A percentile compares a stretch with the other conserved stretches of the same genome.
These are phyloP conservation scores for Megastigmus dorsalis DNA, from an alignment of 2,888 invertebrate genomes.

Conservation along the genomic window DNA sequence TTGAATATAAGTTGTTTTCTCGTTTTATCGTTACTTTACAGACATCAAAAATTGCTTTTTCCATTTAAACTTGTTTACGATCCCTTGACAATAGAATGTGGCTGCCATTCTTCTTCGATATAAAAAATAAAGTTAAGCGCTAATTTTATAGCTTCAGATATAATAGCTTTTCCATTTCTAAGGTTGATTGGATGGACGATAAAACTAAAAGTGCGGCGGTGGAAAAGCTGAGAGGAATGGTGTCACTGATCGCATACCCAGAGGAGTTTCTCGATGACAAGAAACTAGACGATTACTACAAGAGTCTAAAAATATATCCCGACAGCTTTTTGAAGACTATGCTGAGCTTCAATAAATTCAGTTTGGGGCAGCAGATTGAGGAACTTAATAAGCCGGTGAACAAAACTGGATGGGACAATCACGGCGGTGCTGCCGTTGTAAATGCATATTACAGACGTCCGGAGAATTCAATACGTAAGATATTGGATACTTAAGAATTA, in stretches of 20 bases:
- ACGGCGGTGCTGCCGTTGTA: constrained; percentile 83
- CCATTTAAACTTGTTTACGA: neutral
- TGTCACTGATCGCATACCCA: constrained; percentile 79
- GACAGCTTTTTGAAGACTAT: constrained; percentile 24
- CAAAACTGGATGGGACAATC: constrained; percentile 83
- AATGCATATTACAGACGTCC: constrained; percentile 93
- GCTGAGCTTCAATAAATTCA: constrained; percentile 79
- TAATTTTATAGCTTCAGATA: no score
- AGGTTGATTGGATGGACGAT: constrained; percentile 75
- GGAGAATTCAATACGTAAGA: no score
- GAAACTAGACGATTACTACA: constrained; percentile 30
- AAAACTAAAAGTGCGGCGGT: constrained; percentile 72
- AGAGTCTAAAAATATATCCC: neutral
- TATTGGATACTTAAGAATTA: no score
- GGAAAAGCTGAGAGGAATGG: constrained; percentile 29
- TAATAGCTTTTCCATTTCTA: no score
- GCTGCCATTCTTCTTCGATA: neutral
- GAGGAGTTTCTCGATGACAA: constrained; percentile 76
- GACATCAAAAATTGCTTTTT: neutral
- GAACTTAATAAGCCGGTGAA: constrained; percentile 86
- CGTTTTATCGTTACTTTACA: neutral
- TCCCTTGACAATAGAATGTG: neutral
- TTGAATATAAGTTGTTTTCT: neutral
- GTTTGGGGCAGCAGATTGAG: constrained; percentile 86
- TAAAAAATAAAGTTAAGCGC: no score